Base-by-base conservation (phyloP, 2,797 vertebrate genomes). In the Peromyscus aztecus region DNA sequence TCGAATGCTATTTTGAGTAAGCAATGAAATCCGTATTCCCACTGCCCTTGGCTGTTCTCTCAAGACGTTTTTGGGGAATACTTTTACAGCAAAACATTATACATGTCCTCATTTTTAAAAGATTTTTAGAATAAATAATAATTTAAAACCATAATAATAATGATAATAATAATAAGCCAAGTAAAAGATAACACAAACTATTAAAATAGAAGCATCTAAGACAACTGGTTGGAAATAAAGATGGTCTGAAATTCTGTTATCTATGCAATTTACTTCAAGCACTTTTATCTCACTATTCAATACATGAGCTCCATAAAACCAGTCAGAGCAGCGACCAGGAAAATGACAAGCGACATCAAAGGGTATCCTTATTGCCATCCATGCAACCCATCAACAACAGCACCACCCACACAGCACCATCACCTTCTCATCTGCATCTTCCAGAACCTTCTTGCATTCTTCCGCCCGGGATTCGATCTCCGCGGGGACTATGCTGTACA, bases 371-470 rank as follows among this genome's bases (percentile, higher is more conserved):
- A 16, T 78, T 82, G 75, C 52, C 46, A 46, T 11, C 77, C 90
- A 73, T n/a, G 88, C 82, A 73, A 46, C 61, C 69, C 63, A 71
- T 34, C 88, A 82, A 91, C 40, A 94, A 75, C 2, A 37, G 92
- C 57, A 96, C 46, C 4, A 19, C 12, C 90, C 10, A 76, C 52
- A 76, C 8, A 34, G 4, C 17, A 65, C n/a, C 77, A 19, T 97
- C 99, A 99, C 99, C 99, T 99, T 99, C 10, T 98, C 98, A 92
- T 99, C 99, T 1, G 99, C 85, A 77, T 99, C 98, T 92, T 99
- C 98, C 94, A 99, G 94, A 0, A 98, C 98, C 71, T 98, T 98
- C 23, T 98, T 99, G 98, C 99, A 99, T 78, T 99, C 99, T 97
- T 99, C 98, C 94, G 99, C 40, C 69, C 98, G 98, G 0, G 97